These are phyloP conservation scores for Drosophila siamana DNA, from an alignment of 2,888 invertebrate species.

Conservation along the genomic window DNA sequence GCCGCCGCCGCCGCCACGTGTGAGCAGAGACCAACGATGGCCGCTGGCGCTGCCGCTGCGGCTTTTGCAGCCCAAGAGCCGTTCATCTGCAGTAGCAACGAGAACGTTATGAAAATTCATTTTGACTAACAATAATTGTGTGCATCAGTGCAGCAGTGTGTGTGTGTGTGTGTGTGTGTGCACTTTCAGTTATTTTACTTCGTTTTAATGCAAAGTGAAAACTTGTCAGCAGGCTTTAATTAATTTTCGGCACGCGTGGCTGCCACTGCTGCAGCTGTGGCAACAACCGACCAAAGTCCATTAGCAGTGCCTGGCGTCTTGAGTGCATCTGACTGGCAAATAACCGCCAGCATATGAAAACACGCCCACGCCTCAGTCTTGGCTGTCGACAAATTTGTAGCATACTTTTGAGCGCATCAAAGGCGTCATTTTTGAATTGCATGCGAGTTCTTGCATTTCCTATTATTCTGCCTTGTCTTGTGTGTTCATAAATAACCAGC, in stretches of 20 bases:
- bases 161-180: constrained; percentile 15
- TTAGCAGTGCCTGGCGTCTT: neutral
- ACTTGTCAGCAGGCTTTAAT: constrained; percentile 52
- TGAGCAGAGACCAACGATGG: constrained; percentile 83
- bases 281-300: neutral
- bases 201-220: constrained; percentile 48
- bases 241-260: constrained; percentile 25
- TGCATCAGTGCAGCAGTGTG: too few species aligned
- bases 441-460: neutral
- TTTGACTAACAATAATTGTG: constrained; percentile 16
- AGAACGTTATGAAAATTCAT: neutral
- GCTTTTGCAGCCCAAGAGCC: constrained; percentile 66
- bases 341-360: neutral
- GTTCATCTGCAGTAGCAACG: constrained; percentile 62
- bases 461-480: neutral
- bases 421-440: constrained; percentile 4
- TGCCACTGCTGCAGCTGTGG: constrained; percentile 3
- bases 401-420: constrained; percentile 13
- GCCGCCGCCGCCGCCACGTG: constrained; percentile 44
- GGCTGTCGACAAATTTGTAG: constrained; percentile 16
- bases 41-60: constrained; percentile 74
- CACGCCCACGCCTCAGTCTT: neutral
- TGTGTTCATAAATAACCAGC: constrained; percentile 41
- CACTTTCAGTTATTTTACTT: constrained; percentile 23
- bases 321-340: constrained; percentile 1